A percentile compares a stretch with the other conserved stretches of the same genome.
Evolutionary conservation across 2,797 vertebrate species (phyloP).

Genomic region (Pteropus rufus): DNA sequence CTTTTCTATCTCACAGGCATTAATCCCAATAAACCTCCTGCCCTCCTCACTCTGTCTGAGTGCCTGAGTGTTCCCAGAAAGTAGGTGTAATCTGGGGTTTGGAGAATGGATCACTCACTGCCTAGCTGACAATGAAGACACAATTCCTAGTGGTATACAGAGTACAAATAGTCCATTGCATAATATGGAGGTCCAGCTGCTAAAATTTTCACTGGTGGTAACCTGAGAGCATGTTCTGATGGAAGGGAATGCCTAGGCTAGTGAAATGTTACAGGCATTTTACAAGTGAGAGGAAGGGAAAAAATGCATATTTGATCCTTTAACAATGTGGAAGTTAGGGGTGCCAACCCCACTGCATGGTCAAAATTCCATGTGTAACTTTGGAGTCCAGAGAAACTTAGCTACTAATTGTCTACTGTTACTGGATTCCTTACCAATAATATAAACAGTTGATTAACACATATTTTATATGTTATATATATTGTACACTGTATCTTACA

Average conservation of each 20-base stretch:
- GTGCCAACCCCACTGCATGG: too few relatives aligned
- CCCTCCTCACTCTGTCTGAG: not conserved
- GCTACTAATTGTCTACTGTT: too few relatives aligned
- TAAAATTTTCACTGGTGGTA: not conserved
- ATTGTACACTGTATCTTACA: too few relatives aligned
- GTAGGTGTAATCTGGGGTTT: not conserved
- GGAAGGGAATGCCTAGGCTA: too few relatives aligned
- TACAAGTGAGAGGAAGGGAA: too few relatives aligned
- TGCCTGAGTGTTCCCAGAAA: not conserved
- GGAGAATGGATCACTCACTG: not conserved
- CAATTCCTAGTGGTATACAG: not conserved
- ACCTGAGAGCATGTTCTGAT: not conserved
- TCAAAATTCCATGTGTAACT: too few relatives aligned
- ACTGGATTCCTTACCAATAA: too few relatives aligned
- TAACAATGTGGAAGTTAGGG: too few relatives aligned
- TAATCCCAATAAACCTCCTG: not conserved
- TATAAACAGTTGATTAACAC: too few relatives aligned
- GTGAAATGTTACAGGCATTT: too few relatives aligned
- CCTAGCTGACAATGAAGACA: not conserved
- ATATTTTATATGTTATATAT: too few relatives aligned
- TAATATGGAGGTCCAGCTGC: not conserved
- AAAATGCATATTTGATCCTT: not conserved
- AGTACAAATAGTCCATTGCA: not conserved
- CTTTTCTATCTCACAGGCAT: not conserved
- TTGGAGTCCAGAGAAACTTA: too few relatives aligned